These are phyloP conservation scores for Rhagologus leucostigma DNA, from an alignment of 2,113 vertebrate genomes.

Conservation along the genomic window DNA sequence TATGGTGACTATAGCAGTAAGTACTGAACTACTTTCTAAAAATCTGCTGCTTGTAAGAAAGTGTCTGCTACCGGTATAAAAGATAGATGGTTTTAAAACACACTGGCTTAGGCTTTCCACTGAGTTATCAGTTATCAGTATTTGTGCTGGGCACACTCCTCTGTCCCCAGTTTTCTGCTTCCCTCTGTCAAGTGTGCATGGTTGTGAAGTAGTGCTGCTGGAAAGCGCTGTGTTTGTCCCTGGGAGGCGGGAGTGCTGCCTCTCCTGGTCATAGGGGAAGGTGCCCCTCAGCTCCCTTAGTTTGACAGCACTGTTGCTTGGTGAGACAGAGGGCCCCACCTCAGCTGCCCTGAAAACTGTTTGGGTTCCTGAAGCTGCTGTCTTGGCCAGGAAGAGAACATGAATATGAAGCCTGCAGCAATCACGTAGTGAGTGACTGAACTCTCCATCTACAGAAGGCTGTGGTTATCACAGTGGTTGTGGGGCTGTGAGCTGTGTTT, in stretches of 20 bases:
- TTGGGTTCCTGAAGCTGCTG: neutral
- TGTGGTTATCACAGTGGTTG: accelerated
- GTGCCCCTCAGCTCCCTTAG: neutral
- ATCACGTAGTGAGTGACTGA: accelerated
- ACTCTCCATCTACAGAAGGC: neutral
- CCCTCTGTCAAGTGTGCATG: accelerated
- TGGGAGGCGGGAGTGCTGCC: neutral
- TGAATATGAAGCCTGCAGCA: neutral
- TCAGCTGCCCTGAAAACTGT: neutral
- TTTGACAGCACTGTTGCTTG: neutral
- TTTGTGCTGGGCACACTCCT: neutral
- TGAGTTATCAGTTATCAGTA: neutral
- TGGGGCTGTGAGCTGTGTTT: neutral
- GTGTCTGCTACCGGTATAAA: neutral
- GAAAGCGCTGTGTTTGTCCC: neutral
- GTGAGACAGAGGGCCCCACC: neutral
- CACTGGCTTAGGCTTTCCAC: neutral
- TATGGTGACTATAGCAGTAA: conserved; percentile 98
- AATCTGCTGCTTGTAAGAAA: conserved; percentile 34
- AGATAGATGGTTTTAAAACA: neutral
- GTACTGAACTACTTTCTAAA: conserved; percentile 65
- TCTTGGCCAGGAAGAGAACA: neutral
- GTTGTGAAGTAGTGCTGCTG: neutral
- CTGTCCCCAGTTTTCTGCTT: neutral
- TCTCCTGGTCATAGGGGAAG: neutral